These are phyloP conservation scores for Drosophila kikkawai DNA, from an alignment of 1,140 invertebrate genomes.

Conservation along the genomic window DNA sequence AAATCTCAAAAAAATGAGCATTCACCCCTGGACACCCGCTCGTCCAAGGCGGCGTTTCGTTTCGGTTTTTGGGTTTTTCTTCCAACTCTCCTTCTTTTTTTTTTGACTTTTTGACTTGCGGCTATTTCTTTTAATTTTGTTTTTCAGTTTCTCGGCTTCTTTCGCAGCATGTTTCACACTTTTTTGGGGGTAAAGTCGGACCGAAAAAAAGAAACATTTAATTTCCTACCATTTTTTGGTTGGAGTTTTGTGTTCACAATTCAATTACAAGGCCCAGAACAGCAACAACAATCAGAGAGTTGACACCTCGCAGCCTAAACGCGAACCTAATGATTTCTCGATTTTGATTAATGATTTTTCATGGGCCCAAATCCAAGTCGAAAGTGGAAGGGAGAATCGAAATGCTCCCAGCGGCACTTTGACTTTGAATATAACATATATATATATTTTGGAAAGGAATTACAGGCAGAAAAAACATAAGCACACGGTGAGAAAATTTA, in stretches of 20 bases:
- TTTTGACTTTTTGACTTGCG: conserved; percentile 24
- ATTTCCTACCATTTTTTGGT: conserved; percentile 35
- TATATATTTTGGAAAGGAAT: conserved; percentile 26
- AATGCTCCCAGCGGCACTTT: conserved; percentile 25
- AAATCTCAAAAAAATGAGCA: conserved; percentile 35
- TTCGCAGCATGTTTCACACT: conserved; percentile 62
- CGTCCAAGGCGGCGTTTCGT: conserved; percentile 38
- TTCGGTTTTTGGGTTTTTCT: conserved; percentile 51
- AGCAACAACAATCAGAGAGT: conserved; percentile 50
- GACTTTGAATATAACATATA: conserved; percentile 24
- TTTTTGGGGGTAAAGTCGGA: conserved; percentile 28
- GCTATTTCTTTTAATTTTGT: conserved; percentile 51
- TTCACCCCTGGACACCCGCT: conserved; percentile 5
- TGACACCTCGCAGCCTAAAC: conserved; percentile 68
- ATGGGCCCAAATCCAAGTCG: conserved; percentile 19
- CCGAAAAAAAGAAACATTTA: conserved; percentile 47
- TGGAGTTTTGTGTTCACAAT: conserved; percentile 64
- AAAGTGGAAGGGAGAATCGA: conserved; percentile 47
- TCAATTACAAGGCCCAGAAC: conserved; percentile 74
- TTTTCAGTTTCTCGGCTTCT: conserved; percentile 19
- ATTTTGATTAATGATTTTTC: conserved; percentile 76
- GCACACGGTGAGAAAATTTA: conserved; percentile 3
- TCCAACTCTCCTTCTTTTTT: conserved; percentile 19
- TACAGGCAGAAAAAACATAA: conserved; percentile 14
- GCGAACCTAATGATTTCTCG: conserved; percentile 68